A percentile compares a stretch with the other conserved stretches of the same genome.
Evolutionary conservation across 2,113 vertebrate species (phyloP).

Genomic region (Gallinago media): DNA sequence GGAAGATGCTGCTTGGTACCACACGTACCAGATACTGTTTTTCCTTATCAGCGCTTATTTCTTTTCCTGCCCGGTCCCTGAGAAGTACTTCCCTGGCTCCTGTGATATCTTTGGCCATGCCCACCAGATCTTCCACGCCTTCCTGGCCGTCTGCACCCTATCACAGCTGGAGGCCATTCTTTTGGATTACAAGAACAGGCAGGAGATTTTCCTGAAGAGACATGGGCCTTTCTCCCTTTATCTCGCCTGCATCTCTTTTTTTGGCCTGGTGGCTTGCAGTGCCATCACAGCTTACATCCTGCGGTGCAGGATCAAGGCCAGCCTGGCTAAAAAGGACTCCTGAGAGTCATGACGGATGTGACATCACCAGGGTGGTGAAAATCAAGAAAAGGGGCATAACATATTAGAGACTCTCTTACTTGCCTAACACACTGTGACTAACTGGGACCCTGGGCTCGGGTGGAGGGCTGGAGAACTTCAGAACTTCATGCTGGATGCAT

Average conservation of each 20-base stretch:
- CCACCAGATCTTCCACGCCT: conserved; percentile 93
- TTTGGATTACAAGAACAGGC: conserved; percentile 83
- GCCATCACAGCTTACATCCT: conserved; percentile 78
- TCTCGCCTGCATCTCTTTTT: conserved; percentile 81
- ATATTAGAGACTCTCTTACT: conserved; percentile 41
- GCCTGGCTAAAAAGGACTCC: conserved; percentile 77
- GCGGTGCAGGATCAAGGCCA: conserved; percentile 75
- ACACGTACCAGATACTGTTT: conserved; percentile 86
- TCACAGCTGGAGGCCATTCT: conserved; percentile 92
- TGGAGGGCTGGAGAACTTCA: conserved; percentile 1
- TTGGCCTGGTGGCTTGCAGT: conserved; percentile 79
- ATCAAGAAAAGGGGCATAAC: conserved; percentile 23
- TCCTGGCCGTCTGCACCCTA: conserved; percentile 88
- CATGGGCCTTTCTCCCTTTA: conserved; percentile 80
- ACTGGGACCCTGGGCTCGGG: conserved; percentile 7
- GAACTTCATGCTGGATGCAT: neutral
- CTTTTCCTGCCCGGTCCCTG: conserved; percentile 91
- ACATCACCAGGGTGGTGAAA: neutral
- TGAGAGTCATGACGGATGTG: conserved; percentile 36
- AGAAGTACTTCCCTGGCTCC: conserved; percentile 89
- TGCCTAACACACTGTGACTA: conserved; percentile 52
- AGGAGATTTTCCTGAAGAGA: conserved; percentile 76
- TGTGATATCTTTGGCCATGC: conserved; percentile 91
- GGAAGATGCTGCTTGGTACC: conserved; percentile 85
- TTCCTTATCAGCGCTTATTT: conserved; percentile 89